Percentiles rank a stretch among this genome's conserved stretches.
These are phyloP conservation scores for Eidolon helvum DNA, from an alignment of 2,113 vertebrate species.

Conservation along the genomic window DNA sequence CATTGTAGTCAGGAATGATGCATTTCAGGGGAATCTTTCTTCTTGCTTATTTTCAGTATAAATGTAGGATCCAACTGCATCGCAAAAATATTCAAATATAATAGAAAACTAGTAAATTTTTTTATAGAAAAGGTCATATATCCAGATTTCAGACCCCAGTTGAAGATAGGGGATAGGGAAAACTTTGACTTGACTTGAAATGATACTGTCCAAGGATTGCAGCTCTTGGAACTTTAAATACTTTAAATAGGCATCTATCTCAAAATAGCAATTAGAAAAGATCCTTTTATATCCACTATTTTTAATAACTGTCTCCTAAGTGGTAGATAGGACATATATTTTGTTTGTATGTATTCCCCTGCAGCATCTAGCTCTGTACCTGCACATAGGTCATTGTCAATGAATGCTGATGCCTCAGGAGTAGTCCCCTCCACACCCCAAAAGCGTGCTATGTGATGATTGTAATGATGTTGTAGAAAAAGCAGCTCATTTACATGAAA, in stretches of 20 bases:
- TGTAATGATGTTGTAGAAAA: not conserved
- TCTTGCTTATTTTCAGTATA: not conserved
- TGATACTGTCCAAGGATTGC: not conserved
- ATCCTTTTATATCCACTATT: not conserved
- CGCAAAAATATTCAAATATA: not conserved
- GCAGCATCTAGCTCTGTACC: not conserved
- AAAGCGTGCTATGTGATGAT: not conserved
- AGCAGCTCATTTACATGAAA: not conserved
- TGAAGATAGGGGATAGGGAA: not conserved
- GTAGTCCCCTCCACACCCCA: too few relatives aligned
- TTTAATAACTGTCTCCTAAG: not conserved
- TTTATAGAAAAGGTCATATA: not conserved
- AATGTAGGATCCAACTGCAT: not conserved
- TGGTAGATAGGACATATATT: not conserved
- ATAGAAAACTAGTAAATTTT: not conserved
- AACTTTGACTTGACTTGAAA: not conserved
- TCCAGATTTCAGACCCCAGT: not conserved
- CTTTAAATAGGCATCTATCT: not conserved
- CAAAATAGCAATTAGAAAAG: not conserved
- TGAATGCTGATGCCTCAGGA: not conserved
- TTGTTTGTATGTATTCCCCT: not conserved
- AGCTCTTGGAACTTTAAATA: not conserved
- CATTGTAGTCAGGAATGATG: not conserved
- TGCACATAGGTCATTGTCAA: not conserved
- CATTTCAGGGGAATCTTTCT: not conserved